A percentile compares a stretch with the other conserved stretches of the same genome.
Conservation (phyloP, 2,113 vertebrate species). For the Platysteira castanea region DNA sequence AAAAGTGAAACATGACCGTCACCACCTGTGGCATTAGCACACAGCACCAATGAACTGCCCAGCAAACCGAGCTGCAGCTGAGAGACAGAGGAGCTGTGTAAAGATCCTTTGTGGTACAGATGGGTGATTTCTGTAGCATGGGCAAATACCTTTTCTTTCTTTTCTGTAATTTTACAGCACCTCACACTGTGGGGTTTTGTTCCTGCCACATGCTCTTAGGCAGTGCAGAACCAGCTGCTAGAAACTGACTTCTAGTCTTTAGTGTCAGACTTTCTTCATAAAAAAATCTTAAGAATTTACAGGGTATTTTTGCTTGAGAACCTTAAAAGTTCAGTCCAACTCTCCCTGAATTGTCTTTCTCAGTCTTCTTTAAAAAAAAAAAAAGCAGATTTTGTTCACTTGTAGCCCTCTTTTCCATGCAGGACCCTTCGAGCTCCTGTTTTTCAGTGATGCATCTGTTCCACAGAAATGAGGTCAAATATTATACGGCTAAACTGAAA, state of each 20-base stretch:
- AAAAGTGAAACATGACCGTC: not conserved
- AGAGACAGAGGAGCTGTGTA: not conserved
- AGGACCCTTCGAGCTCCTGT: not conserved
- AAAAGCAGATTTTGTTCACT: not conserved
- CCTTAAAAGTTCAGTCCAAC: not conserved
- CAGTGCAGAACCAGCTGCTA: not conserved
- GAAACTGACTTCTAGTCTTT: not conserved
- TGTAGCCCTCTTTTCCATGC: not conserved
- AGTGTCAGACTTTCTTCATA: not conserved
- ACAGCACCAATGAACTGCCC: not conserved
- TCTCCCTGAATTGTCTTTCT: not conserved
- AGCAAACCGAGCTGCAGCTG: not conserved
- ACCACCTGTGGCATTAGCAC: not conserved
- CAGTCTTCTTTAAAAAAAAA: not conserved
- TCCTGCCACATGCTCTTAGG: not conserved
- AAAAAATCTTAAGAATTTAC: not conserved
- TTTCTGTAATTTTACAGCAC: not conserved
- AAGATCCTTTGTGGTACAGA: not conserved
- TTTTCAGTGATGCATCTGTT: not conserved
- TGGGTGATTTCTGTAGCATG: not conserved
- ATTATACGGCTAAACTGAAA: not conserved
- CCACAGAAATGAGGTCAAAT: not conserved
- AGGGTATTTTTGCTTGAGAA: not conserved
- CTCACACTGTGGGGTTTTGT: not conserved
- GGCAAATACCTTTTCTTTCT: not conserved